These are phyloP conservation scores for Halcyon leucocephala DNA, from an alignment of 2,797 vertebrate species.

Conservation along the genomic window DNA sequence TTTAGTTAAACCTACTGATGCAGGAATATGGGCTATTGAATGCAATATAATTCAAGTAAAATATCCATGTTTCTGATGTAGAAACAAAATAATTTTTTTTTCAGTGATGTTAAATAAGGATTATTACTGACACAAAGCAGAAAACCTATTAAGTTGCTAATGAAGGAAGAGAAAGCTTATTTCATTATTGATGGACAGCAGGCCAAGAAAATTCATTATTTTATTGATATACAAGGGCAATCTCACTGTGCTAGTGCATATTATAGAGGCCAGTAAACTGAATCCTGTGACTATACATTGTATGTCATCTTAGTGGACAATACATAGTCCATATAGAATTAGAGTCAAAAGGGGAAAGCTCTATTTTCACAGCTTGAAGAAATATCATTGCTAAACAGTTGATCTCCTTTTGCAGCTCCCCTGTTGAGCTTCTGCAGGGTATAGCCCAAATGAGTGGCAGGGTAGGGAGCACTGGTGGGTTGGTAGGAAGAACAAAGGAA, in stretches of 20 bases:
- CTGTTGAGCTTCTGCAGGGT: background rate
- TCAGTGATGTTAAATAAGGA: background rate
- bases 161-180: background rate
- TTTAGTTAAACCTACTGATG: background rate
- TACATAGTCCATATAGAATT: background rate
- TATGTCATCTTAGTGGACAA: background rate
- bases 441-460: background rate
- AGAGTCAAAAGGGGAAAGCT: background rate
- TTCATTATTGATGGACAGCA: background rate
- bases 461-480: background rate
- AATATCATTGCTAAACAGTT: background rate
- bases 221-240: background rate
- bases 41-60: background rate
- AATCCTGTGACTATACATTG: background rate
- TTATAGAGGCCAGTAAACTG: background rate
- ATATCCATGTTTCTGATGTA: background rate
- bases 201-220: background rate
- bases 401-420: background rate
- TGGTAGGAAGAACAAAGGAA: background rate
- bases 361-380: background rate
- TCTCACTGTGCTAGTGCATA: background rate
- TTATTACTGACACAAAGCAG: background rate
- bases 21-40: background rate
- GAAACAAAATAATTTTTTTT: conserved; percentile 10
- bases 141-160: conserved; percentile 3